Evolutionary conservation across 2,888 invertebrate genomes (phyloP).

Genomic region (Oscheius myriophilus): DNA sequence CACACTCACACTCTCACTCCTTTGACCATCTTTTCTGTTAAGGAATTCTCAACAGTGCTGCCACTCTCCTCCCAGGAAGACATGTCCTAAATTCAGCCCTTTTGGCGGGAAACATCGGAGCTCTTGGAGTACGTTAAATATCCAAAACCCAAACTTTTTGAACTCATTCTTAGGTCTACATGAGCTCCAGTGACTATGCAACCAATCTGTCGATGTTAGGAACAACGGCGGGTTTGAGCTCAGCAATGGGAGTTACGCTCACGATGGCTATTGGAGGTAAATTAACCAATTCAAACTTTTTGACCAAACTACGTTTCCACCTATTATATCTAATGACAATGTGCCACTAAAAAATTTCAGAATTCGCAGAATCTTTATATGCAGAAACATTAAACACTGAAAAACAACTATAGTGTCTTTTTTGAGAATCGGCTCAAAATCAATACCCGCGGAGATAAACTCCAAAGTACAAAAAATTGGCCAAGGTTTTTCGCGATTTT

Average conservation of each 20-base stretch:
- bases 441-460: no score
- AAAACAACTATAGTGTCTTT: no score
- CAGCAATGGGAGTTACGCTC: slow-evolving; percentile 84
- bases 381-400: no score
- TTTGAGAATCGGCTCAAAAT: no score
- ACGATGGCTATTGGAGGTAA: slow-evolving; percentile 89
- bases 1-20: background rate
- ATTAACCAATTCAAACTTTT: no score
- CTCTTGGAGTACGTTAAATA: slow-evolving; percentile 74
- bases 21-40: slow-evolving; percentile 15
- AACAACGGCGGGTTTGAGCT: slow-evolving; percentile 82
- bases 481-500: no score
- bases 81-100: slow-evolving; percentile 80
- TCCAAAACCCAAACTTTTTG: background rate
- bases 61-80: slow-evolving; percentile 83
- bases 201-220: slow-evolving; percentile 81
- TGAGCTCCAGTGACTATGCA: slow-evolving; percentile 73
- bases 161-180: slow-evolving; percentile 28
- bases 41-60: slow-evolving; percentile 82
- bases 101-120: slow-evolving; percentile 77
- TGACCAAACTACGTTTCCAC: no score
- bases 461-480: no score
- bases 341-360: no score
- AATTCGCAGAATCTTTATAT: no score
- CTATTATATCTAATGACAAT: no score